Evolutionary conservation across 2,797 vertebrate species (phyloP).

Genomic region (Okamejei kenojei): DNA sequence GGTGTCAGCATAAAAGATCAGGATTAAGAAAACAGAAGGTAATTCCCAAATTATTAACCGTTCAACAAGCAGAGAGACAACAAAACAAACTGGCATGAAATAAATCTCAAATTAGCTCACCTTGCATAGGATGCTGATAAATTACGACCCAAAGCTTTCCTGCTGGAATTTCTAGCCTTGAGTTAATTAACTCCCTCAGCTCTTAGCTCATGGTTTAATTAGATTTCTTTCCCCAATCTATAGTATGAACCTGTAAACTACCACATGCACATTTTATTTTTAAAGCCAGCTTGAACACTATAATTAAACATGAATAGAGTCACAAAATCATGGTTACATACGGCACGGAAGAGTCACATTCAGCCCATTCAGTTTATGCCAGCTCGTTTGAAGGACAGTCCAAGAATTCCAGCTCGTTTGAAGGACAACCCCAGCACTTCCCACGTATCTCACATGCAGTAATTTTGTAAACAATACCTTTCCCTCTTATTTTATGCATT

Average conservation of each 20-base stretch:
- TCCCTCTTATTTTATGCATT: neutral
- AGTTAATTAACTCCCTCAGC: conserved; percentile 24
- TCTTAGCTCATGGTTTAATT: conserved; percentile 21
- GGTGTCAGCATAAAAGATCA: neutral
- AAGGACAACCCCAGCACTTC: neutral
- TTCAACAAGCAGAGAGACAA: neutral
- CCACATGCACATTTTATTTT: neutral
- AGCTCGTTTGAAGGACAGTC: no score
- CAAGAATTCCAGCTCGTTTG: no score
- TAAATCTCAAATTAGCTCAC: conserved; percentile 20
- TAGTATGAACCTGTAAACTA: neutral
- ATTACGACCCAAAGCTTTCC: neutral
- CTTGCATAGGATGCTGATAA: neutral
- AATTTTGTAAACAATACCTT: neutral
- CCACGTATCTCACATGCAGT: neutral
- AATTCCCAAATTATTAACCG: neutral
- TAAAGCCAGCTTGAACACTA: neutral
- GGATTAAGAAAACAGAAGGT: neutral
- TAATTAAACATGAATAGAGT: conserved; percentile 16
- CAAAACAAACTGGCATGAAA: conserved; percentile 14
- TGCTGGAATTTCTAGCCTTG: neutral
- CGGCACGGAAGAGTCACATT: no score
- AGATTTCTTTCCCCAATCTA: conserved; percentile 24
- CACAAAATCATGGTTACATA: no score
- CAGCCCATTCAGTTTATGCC: no score